phyloP scores from a whole-genome alignment of 2,113 vertebrate species.

The Lepus europaeus region DNA sequence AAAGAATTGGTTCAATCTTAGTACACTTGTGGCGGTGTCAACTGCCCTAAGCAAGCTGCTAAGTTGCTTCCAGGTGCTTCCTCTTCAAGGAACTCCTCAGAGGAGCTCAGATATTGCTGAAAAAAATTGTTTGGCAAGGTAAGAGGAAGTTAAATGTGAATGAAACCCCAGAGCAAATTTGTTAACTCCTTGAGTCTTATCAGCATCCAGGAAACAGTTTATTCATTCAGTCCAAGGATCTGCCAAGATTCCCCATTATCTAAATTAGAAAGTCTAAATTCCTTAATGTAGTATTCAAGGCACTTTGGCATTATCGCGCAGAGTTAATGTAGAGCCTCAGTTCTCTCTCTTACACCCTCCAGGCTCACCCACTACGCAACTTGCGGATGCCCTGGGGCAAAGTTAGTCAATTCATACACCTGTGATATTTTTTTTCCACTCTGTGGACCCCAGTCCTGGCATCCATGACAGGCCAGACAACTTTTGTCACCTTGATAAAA shows the following conservation, averaged over 20 bases:
- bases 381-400: fast-evolving
- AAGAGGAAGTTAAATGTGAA: conserved; percentile 39
- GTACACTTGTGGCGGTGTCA: not conserved
- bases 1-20: not conserved
- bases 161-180: not conserved
- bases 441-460: not conserved
- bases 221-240: not conserved
- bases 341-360: not conserved
- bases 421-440: not conserved
- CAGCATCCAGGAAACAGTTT: not conserved
- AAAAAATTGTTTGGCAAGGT: not conserved
- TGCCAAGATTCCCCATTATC: not conserved
- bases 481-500: not conserved
- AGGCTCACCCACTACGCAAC: not conserved
- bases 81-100: not conserved
- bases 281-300: too few relatives aligned
- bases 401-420: not conserved
- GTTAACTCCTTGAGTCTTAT: not conserved
- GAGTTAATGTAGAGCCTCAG: not conserved
- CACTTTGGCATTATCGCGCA: not conserved
- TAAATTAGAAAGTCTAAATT: not conserved
- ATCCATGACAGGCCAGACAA: not conserved
- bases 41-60: not conserved
- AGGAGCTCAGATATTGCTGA: not conserved
- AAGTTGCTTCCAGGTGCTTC: conserved; percentile 33